These are phyloP conservation scores for Nylanderia fulva DNA, from an alignment of 1,140 invertebrate species.

Conservation along the genomic window DNA sequence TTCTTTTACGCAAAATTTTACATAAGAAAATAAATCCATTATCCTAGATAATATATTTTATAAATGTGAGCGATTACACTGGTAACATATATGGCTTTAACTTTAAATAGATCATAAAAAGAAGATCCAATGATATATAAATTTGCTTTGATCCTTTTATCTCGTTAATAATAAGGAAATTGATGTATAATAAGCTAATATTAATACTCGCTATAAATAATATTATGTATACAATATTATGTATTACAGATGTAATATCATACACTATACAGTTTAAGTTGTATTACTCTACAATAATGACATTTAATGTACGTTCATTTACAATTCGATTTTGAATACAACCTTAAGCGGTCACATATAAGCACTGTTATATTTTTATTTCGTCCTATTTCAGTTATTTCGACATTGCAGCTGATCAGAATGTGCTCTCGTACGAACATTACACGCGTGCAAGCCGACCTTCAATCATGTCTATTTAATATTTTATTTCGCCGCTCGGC, in stretches of 20 bases:
- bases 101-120: neutral
- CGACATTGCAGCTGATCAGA: constrained; percentile 20
- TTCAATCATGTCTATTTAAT: constrained; percentile 52
- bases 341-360: neutral
- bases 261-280: neutral
- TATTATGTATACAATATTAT: no score
- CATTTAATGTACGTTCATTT: no score
- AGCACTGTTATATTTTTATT: neutral
- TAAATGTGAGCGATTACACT: neutral
- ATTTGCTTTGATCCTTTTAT: neutral
- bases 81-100: neutral
- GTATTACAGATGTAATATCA: no score
- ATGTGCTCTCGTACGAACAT: constrained; percentile 25
- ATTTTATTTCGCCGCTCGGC: constrained; percentile 39
- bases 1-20: neutral
- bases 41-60: neutral
- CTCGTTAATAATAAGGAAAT: neutral
- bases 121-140: neutral
- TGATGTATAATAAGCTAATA: constrained; percentile 3
- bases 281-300: constrained; percentile 5
- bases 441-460: neutral
- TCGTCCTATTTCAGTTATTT: neutral
- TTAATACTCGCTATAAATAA: neutral
- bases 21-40: neutral
- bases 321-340: neutral